These are phyloP conservation scores for Sciurus niger DNA, from an alignment of 2,113 vertebrate genomes.

Conservation along the genomic window DNA sequence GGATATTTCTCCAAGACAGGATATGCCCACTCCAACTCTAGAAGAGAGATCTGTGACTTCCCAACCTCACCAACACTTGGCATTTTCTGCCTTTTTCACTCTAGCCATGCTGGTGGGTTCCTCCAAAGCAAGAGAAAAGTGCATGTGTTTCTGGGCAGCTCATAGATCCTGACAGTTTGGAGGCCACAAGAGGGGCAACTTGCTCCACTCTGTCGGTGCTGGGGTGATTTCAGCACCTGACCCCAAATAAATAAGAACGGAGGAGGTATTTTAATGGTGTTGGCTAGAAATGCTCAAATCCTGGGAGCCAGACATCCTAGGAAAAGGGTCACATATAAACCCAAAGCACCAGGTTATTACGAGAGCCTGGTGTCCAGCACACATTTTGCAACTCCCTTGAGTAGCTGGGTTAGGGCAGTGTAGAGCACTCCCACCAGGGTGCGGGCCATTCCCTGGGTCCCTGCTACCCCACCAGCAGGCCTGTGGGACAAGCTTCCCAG, in stretches of 20 bases:
- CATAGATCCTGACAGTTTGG: not conserved
- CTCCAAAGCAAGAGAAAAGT: not conserved
- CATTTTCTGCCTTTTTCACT: not conserved
- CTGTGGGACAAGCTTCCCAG: no score
- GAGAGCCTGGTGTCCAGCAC: no score
- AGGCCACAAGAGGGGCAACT: not conserved
- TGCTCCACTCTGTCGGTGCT: not conserved
- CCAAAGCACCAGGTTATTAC: no score
- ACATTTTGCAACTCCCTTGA: no score
- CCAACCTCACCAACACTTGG: not conserved
- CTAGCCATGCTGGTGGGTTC: no score
- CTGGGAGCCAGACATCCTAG: no score
- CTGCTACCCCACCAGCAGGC: no score
- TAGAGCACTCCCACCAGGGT: no score
- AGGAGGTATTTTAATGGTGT: not conserved
- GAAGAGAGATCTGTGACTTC: not conserved
- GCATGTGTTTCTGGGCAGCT: not conserved
- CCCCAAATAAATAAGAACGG: not conserved
- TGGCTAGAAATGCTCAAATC: not conserved
- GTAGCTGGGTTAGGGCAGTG: no score
- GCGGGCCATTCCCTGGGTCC: no score
- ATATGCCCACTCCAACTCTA: not conserved
- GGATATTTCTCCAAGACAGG: not conserved
- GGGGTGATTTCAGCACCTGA: not conserved
- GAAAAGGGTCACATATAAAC: no score